Conservation (phyloP, 1,140 invertebrate species). For the Microplitis mediator region DNA sequence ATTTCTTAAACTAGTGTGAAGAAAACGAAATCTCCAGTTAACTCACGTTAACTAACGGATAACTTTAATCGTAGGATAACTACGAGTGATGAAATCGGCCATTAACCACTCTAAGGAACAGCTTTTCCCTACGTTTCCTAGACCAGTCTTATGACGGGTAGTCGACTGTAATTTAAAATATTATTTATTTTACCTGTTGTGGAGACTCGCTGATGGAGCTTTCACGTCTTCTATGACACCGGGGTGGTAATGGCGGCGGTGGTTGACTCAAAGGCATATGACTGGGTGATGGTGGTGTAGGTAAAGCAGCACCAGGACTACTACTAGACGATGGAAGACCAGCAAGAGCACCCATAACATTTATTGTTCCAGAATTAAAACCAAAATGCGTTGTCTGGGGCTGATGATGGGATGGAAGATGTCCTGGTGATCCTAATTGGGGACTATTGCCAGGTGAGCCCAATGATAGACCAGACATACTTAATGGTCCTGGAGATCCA, state of each 20-base stretch:
- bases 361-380: constrained; percentile 54
- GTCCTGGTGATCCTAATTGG: constrained; percentile 53
- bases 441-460: constrained; percentile 57
- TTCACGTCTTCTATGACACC: constrained; percentile 64
- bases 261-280: constrained; percentile 58
- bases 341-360: constrained; percentile 43
- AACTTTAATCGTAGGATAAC: too few relatives aligned
- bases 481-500: constrained; percentile 54
- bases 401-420: constrained; percentile 47
- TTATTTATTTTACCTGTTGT: constrained; percentile 55
- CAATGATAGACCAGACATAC: constrained; percentile 52
- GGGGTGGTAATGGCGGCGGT: constrained; percentile 67
- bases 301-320: constrained; percentile 60
- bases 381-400: constrained; percentile 60
- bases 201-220: constrained; percentile 67
- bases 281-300: constrained; percentile 58
- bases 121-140: background rate
- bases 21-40: too few relatives aligned
- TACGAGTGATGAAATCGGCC: too few relatives aligned
- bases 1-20: too few relatives aligned
- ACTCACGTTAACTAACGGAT: too few relatives aligned
- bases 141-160: too few relatives aligned
- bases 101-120: too few relatives aligned
- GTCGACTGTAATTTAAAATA: background rate
- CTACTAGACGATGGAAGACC: constrained; percentile 51